Percentiles rank a stretch among this genome's conserved stretches.
Evolutionary conservation across 2,888 invertebrate species (phyloP).

Genomic region (Morinoia aosen): DNA sequence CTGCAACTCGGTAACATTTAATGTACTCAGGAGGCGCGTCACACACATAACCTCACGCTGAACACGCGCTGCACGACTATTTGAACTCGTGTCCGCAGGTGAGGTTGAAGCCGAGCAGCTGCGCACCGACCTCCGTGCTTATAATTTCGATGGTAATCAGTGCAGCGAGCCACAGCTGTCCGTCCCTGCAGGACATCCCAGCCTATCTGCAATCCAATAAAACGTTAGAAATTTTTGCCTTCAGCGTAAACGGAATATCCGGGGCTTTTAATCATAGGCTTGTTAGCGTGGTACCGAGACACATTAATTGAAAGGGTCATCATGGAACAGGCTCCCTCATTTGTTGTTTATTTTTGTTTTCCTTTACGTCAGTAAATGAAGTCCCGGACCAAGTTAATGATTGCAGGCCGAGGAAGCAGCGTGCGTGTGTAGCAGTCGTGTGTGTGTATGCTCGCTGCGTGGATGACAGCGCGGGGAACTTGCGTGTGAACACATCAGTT

Average conservation of each 20-base stretch:
- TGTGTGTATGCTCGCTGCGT: background rate
- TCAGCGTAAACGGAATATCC: background rate
- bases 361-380: background rate
- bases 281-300: background rate
- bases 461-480: background rate
- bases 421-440: background rate
- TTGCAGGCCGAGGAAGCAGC: background rate
- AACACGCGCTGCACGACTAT: background rate
- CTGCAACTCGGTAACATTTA: too few species aligned
- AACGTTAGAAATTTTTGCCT: background rate
- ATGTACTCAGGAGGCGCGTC: too few species aligned
- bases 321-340: slow-evolving; percentile 3
- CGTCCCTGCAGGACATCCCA: background rate
- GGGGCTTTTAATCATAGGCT: slow-evolving; percentile 9
- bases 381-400: background rate
- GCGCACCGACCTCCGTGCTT: background rate
- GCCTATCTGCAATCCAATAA: background rate
- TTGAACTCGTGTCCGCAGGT: background rate
- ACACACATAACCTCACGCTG: background rate
- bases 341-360: background rate
- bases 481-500: background rate
- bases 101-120: background rate
- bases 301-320: slow-evolving; percentile 2
- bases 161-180: background rate
- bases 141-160: slow-evolving; percentile 3